Percentiles rank a stretch among this genome's conserved stretches.
Evolutionary conservation across 2,797 vertebrate species (phyloP).

Genomic region (Propithecus deckenii): DNA sequence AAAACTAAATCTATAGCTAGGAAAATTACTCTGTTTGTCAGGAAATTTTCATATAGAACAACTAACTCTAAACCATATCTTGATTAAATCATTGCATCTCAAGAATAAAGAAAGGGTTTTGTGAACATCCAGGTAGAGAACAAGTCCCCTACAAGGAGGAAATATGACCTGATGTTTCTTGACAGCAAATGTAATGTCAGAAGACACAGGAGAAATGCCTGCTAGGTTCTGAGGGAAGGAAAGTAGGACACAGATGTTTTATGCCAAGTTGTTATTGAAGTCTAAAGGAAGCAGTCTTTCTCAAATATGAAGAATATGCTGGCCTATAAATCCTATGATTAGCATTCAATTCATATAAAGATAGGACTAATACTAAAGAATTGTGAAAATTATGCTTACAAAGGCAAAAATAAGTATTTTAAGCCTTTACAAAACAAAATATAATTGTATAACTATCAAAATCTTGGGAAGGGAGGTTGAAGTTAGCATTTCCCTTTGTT

Average conservation of each 20-base stretch:
- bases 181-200: neutral
- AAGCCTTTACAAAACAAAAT: neutral
- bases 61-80: neutral
- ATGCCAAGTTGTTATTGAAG: neutral
- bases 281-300: neutral
- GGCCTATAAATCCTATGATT: neutral
- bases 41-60: neutral
- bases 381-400: neutral
- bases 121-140: too few relatives aligned
- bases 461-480: neutral
- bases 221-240: neutral
- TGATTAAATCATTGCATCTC: neutral
- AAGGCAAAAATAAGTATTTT: neutral
- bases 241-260: neutral
- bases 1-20: neutral
- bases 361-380: neutral
- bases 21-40: neutral
- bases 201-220: neutral
- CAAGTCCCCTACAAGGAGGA: neutral
- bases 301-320: neutral
- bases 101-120: neutral
- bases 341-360: neutral
- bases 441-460: neutral
- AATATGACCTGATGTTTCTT: neutral
- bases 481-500: neutral